Evolutionary conservation across 2,113 vertebrate genomes (phyloP), one percentile per base, ranked within the genome.

Genomic region (Pseudorhombus dupliciocellatus): DNA sequence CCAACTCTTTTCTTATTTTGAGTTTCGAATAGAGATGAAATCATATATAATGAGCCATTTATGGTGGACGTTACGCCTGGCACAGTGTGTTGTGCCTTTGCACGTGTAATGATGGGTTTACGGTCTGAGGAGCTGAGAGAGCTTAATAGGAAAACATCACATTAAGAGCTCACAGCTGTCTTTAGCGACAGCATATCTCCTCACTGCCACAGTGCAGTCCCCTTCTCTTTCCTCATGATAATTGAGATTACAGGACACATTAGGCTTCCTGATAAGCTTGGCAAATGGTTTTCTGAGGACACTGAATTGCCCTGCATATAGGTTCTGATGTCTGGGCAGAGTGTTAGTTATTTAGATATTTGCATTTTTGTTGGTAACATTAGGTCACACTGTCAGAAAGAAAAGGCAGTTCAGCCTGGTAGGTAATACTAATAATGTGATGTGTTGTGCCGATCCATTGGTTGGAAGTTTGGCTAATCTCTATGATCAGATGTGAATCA

Each of bases 281-380:
- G 62, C 4, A 67, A 68, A 28, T 55, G 37, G 48, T 48, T 50
- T 48, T 61, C 24, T 25, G 20, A 22, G 31, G 54, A 67, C 55
- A 64, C 51, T 75, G 60, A 18, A 15, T 18, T 44, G 16, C 1
- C 15, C 42, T 18, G 46, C 7, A 7, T 21, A n/a, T n/a, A 48
- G 46, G 20, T n/a, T 5, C 46, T 48, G 46, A n/a, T 48, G 46
- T 48, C 46, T 8, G 20, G 20, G 46, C 46, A 48, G 46, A 42
- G 40, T 4, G 16, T 37, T 37, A 37, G 26, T 28, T 28, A 2
- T 28, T 28, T 28, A 28, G 26, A 11, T 12, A 37, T 9, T 37
- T 37, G 34, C 10, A 37, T 37, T 37, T 11, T 37, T 44, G 16
- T 44, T 7, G 9, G 46, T 7, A 20, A 48, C 18, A 48, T n/a